Evolutionary conservation across 2,113 vertebrate genomes (phyloP), one percentile per base, ranked within the genome.

Genomic region (Atrichornis clamosus): DNA sequence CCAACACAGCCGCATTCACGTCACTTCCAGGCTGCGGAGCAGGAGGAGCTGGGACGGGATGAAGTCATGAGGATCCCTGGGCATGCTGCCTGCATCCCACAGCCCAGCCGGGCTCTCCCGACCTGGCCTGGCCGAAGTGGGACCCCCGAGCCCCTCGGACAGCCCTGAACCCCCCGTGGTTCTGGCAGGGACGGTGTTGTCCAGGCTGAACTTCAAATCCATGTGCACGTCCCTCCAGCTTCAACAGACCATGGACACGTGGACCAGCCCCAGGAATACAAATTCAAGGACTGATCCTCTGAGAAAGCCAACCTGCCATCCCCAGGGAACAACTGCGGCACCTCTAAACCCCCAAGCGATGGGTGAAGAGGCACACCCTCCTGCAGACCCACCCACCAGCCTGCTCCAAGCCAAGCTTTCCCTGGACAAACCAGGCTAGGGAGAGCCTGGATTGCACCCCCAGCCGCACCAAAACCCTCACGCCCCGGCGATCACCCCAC

Each of bases 401-500:
- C 64, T 46, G 7, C 52, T 52, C 15, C 46, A 27, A 14, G 10
- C 41, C 2, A 4, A 67, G 19, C 1, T 17, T 41, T 52, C 41
- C 28, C n/a, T 22, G 50, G 39, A 41, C 24, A 59, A 89, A 37
- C 49, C 42, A 56, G 41, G 2, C 26, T 1, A 3, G 44, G 1
- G 3, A 79, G 52, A 65, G 28, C 20, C 39, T 32, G 44, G 41
- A 67, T 73, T 37, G 19, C 49, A 79, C 18, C 42, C 37, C 18
- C 82, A 78, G 24, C n/a, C n/a, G 55, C 32, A 64, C 6, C 1
- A 2, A 64, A 72, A 80, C 3, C 9, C 39, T 39, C 73, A 41
- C 20, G 23, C 15, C 26, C 6, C 0, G 0, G 18, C 42, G 28
- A 8, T 10, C 16, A 3, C 30, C 14, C 30, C 55, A 15, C 0